Base-by-base conservation (phyloP, 2,888 invertebrate species). In the Drosophila heteroneura region DNA sequence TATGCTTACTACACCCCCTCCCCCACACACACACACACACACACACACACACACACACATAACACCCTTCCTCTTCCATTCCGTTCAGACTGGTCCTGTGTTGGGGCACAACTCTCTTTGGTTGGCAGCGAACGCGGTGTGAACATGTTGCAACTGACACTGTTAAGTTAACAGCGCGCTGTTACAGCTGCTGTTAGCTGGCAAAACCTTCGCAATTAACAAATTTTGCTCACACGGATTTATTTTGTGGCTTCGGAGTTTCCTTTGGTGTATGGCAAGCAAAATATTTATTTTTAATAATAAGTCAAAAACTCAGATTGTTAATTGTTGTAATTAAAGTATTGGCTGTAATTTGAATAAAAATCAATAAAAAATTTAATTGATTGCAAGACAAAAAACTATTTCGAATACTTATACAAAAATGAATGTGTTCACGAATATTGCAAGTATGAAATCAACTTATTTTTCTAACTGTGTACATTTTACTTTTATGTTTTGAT, bases 131-230 rank as follows among this genome's bases (percentile, higher is more conserved):
- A 64, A 60, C 67, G 51, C 35, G 54, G 26, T 41, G 32, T 68
- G 39, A 76, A 72, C 76, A 72, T 79, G 75, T 71, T 78, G 26
- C 68, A 72, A 28, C 28, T 7, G 53, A 5, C 10, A 19, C 67
- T 73, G 76, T 79, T 79, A 73, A 51, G n/a, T 67, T 80, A 70
- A 76, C 79, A 76, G 66, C 22, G 41, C 28, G 37, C 61, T 56
- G 37, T 68, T 44, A 58, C 14, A 35, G 52, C 33, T 7, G 26
- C 60, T 53, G 63, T 61, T 64, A 53, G 3, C 22, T 28, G 14
- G 5, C 2, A 14, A 19, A 14, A 5, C 39, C n/a, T 32, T 52
- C 3, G 28, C 28, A 28, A 19, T 19, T 51, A 26, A 47, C 47
- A 3, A 44, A 44, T 44, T 44, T 9, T 7, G 7, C 19, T 37